Evolutionary conservation across 2,113 vertebrate genomes (phyloP).

Genomic region (Callionymus lyra): DNA sequence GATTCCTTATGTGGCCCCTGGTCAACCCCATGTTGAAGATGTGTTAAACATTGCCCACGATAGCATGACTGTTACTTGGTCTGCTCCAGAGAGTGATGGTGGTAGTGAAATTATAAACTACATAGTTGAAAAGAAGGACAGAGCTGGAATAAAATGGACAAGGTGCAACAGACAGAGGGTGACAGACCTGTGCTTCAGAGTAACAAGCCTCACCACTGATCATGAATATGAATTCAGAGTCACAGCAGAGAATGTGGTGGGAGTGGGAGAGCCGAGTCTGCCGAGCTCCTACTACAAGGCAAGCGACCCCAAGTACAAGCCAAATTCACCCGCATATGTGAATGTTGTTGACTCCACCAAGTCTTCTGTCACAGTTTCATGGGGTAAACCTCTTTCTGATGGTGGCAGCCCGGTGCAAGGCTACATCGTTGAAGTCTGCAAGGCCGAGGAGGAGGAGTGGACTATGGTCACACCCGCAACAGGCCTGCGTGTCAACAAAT

Average conservation of each 20-base stretch:
- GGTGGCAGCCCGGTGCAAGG: constrained; percentile 88
- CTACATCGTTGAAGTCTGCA: constrained; percentile 89
- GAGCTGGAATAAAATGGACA: constrained; percentile 88
- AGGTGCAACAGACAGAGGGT: constrained; percentile 93
- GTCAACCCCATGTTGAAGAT: constrained; percentile 81
- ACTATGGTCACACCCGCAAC: constrained; percentile 83
- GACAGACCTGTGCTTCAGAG: constrained; percentile 88
- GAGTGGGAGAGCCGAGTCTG: constrained; percentile 82
- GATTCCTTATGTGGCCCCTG: constrained; percentile 86
- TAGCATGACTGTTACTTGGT: constrained; percentile 96
- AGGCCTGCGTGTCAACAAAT: constrained; percentile 81
- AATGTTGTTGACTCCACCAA: constrained; percentile 83
- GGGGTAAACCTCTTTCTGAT: constrained; percentile 92
- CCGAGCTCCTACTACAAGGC: constrained; percentile 84
- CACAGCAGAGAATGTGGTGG: constrained; percentile 90
- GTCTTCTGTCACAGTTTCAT: constrained; percentile 78
- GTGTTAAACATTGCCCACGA: constrained; percentile 86
- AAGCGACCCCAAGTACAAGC: constrained; percentile 90
- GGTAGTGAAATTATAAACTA: constrained; percentile 88
- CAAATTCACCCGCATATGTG: constrained; percentile 79
- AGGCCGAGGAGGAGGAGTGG: constrained; percentile 95
- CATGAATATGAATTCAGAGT: constrained; percentile 97
- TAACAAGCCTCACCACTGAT: constrained; percentile 80
- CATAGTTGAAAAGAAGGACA: constrained; percentile 90
- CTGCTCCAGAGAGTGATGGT: constrained; percentile 80